Evolutionary conservation across 2,797 vertebrate species (phyloP), one percentile per base, ranked within the genome.

Genomic region (Diceros bicornis): DNA sequence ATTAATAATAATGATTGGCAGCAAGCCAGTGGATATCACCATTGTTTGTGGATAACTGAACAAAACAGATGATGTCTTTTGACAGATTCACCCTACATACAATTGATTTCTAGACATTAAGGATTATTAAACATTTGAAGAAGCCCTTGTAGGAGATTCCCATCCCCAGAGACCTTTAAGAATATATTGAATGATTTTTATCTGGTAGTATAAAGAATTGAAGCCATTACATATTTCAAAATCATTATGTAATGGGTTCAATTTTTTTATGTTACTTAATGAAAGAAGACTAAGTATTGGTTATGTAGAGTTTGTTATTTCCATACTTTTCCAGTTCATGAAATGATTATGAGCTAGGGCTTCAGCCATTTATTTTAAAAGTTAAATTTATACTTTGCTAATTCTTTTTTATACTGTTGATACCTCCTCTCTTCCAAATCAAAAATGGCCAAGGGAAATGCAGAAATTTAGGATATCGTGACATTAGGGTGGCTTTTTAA

Each of bases 281-380:
- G 29, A 47, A n/a, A 47, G 52, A 81, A 72, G 66, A 50, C 12
- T 72, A 61, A 59, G 11, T 72, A 34, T 71, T 44, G 37, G 14
- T 69, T 61, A 59, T n/a, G 27, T 92, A 50, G 52, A 41, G 87
- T 87, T 82, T 81, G 29, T 91, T 72, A 83, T 83, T 62, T 83
- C 21, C 68, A 62, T 34, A 29, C 14, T 91, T 82, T 91, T 71
- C 41, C 52, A 71, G 41, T 50, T 82, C 41, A 91, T 81, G 23
- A 21, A 62, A 50, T 4, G 27, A 57, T 61, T 47, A 21, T 50
- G 32, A 91, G 32, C 11, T 23, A 61, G 55, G 32, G 41, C 78
- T 72, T 47, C 16, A 18, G 57, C 55, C 55, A 62, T 92, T 44
- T 72, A 61, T 59, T 72, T 91, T 66, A 68, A 59, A 79, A 71